Evolutionary conservation across 2,797 vertebrate genomes (phyloP).

Genomic region (Eleutherodactylus coqui): DNA sequence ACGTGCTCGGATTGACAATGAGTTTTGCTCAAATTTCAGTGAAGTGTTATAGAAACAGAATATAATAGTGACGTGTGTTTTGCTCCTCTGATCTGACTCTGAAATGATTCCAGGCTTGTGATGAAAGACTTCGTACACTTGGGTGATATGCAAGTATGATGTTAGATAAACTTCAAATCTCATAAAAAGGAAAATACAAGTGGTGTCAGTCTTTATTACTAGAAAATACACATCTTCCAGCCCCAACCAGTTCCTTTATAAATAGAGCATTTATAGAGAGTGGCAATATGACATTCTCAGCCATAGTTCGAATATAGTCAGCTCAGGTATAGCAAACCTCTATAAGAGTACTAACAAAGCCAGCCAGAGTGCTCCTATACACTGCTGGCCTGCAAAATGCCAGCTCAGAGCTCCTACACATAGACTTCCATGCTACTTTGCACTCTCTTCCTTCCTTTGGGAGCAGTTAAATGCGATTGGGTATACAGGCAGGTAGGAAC

Average conservation of each 20-base stretch:
- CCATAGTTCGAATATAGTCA: not conserved
- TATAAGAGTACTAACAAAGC: not conserved
- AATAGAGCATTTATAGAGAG: not conserved
- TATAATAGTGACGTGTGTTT: too few relatives aligned
- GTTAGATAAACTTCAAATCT: too few relatives aligned
- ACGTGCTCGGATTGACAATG: slow-evolving; percentile 29
- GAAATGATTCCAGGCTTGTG: too few relatives aligned
- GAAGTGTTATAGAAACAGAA: not conserved
- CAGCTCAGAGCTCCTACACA: not conserved
- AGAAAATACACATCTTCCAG: not conserved
- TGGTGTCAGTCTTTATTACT: too few relatives aligned
- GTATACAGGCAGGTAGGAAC: too few relatives aligned
- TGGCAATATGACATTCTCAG: not conserved
- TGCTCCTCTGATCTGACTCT: too few relatives aligned
- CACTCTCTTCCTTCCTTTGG: not conserved
- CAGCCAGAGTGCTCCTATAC: not conserved
- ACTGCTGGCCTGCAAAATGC: not conserved
- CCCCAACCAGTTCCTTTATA: not conserved
- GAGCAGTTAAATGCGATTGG: too few relatives aligned
- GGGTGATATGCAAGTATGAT: too few relatives aligned
- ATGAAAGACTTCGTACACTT: too few relatives aligned
- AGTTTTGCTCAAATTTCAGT: not conserved
- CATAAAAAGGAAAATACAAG: too few relatives aligned
- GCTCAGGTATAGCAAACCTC: not conserved
- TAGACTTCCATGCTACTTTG: not conserved